Conservation (phyloP, 2,888 invertebrate genomes). For the Phengaris arion region DNA sequence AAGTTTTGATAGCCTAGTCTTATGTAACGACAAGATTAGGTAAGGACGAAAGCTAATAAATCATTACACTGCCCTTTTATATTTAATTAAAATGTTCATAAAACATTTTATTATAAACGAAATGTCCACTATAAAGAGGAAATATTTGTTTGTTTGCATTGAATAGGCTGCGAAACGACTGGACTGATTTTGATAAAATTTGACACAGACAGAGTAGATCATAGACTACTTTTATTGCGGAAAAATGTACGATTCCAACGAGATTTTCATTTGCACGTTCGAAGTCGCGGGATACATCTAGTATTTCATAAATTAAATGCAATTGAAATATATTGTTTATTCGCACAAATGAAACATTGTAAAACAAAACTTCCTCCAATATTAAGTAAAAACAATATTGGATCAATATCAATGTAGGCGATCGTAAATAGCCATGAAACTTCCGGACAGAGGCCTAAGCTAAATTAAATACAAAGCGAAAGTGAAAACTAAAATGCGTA, state of each 20-base stretch:
- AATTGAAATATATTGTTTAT: not conserved
- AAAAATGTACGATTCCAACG: no score
- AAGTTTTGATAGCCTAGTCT: slow-evolving; percentile 27
- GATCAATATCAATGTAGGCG: not conserved
- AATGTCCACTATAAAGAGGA: not conserved
- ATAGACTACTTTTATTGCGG: no score
- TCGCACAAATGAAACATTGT: not conserved
- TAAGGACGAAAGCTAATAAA: slow-evolving; percentile 19
- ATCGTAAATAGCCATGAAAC: not conserved
- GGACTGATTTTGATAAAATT: no score
- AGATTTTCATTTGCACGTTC: no score
- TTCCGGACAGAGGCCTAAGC: not conserved
- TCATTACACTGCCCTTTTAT: slow-evolving; percentile 9
- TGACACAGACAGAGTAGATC: no score
- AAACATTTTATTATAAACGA: not conserved
- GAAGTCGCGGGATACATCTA: no score
- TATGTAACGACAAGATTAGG: slow-evolving; percentile 10
- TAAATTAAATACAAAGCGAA: slow-evolving; percentile 24
- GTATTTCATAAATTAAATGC: slow-evolving; percentile 1
- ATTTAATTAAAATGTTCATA: slow-evolving; percentile 18
- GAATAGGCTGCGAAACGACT: no score
- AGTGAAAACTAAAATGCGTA: slow-evolving; percentile 38
- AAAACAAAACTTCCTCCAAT: not conserved
- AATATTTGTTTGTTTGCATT: no score
- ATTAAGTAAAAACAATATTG: not conserved